Evolutionary conservation across 2,113 vertebrate genomes (phyloP).

Genomic region (Aplodontia rufa): DNA sequence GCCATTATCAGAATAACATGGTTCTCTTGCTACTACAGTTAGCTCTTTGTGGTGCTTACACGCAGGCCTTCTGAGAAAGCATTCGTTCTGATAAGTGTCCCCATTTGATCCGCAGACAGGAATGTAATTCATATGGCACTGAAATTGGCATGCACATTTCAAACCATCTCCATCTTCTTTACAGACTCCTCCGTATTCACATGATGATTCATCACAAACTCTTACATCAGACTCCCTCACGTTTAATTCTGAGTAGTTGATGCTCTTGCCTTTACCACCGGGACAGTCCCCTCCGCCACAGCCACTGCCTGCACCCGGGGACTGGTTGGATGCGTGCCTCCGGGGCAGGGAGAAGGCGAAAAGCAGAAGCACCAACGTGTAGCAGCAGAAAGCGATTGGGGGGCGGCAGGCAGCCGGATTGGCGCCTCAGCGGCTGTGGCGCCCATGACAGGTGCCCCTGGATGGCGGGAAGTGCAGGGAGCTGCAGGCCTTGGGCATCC

Average conservation of each 20-base stretch:
- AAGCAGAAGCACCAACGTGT: constrained; percentile 78
- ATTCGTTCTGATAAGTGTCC: too few relatives aligned
- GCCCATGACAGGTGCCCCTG: constrained; percentile 74
- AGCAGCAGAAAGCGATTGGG: constrained; percentile 75
- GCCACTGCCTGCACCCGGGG: constrained; percentile 54
- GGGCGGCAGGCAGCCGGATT: constrained; percentile 73
- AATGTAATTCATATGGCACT: too few relatives aligned
- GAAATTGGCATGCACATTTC: constrained; percentile 95
- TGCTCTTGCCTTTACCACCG: constrained; percentile 78
- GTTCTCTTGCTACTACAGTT: too few relatives aligned
- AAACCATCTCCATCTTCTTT: constrained; percentile 92
- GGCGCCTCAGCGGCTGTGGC: constrained; percentile 68
- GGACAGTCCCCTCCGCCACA: constrained; percentile 78
- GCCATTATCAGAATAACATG: too few relatives aligned
- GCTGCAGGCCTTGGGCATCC: constrained; percentile 75
- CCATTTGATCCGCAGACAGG: too few relatives aligned
- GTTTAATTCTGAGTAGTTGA: constrained; percentile 89
- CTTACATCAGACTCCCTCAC: constrained; percentile 92
- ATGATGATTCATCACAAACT: constrained; percentile 92
- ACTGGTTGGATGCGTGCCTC: constrained; percentile 76
- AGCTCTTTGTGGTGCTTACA: too few relatives aligned
- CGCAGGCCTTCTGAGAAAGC: too few relatives aligned
- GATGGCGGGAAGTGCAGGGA: constrained; percentile 73
- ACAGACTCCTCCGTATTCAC: constrained; percentile 94
- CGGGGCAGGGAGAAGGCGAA: constrained; percentile 75